Conservation (phyloP, 53 echinoderm and acorn worm species). For the Astropecten irregularis region DNA sequence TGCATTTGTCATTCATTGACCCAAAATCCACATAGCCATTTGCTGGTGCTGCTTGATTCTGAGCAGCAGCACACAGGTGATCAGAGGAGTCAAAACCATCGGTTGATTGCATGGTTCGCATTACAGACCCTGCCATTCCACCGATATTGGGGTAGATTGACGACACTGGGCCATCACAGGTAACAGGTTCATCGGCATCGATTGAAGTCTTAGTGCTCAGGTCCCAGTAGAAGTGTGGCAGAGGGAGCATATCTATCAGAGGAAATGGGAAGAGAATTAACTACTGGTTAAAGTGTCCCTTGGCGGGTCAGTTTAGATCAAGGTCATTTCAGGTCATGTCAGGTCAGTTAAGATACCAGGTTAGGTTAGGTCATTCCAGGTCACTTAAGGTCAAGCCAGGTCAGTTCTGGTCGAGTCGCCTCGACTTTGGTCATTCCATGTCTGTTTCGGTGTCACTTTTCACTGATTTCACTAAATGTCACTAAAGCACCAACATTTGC, state of each 20-base stretch:
- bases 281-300: no score
- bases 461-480: no score
- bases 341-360: no score
- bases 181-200: constrained; percentile 2
- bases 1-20: constrained; percentile 9
- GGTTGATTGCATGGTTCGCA: not conserved
- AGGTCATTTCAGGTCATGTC: no score
- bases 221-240: constrained; percentile 45
- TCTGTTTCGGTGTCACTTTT: no score
- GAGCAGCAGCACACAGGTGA: constrained; percentile 42
- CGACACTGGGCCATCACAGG: not conserved
- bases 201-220: constrained; percentile 16
- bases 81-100: constrained; percentile 27
- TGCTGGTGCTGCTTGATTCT: not conserved
- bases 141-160: constrained; percentile 44
- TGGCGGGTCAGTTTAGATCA: no score
- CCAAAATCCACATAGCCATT: not conserved
- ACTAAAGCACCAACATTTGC: no score
- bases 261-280: not conserved
- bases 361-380: no score
- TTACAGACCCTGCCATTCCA: constrained; percentile 19
- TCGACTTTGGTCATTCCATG: no score
- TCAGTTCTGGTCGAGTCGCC: no score
- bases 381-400: no score
- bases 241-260: constrained; percentile 1